phyloP scores from a whole-genome alignment of 1,140 invertebrate genomes.

The Glossosoma conforme region DNA sequence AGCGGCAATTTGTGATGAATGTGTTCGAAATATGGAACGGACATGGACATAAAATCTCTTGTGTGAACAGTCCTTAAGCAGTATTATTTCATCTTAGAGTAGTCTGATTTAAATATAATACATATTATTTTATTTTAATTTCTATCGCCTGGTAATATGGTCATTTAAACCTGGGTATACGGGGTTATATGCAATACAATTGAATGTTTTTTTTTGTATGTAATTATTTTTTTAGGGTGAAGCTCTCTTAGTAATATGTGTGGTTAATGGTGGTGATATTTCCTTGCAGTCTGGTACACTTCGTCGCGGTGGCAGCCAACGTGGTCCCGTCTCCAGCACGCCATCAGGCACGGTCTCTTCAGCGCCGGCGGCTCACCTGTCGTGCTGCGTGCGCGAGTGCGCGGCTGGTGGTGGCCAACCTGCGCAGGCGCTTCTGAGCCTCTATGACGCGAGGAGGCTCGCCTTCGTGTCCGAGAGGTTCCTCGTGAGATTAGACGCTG shows the following conservation, averaged over 20 bases:
- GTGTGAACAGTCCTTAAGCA: too few species aligned
- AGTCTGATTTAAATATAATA: too few species aligned
- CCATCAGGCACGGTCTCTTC: constrained; percentile 40
- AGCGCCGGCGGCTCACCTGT: constrained; percentile 69
- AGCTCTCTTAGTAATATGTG: background rate
- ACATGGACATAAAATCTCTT: too few species aligned
- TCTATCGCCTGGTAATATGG: background rate
- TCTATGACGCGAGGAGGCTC: constrained; percentile 73
- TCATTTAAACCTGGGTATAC: too few species aligned
- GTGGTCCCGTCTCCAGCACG: constrained; percentile 32
- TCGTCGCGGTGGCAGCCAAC: constrained; percentile 42
- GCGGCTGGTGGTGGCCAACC: constrained; percentile 81
- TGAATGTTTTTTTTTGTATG: too few species aligned
- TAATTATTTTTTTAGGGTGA: too few species aligned
- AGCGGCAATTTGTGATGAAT: too few species aligned
- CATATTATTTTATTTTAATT: constrained; percentile 1
- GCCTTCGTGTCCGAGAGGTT: constrained; percentile 80
- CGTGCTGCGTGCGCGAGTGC: constrained; percentile 83
- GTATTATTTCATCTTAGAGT: too few species aligned
- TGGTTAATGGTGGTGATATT: background rate
- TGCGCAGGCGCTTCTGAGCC: constrained; percentile 80
- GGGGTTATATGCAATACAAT: too few species aligned
- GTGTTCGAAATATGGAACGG: too few species aligned
- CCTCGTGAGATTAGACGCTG: constrained; percentile 80
- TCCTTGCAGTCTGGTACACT: constrained; percentile 59